A percentile compares a stretch with the other conserved stretches of the same genome.
Evolutionary conservation across 2,888 invertebrate species (phyloP).

Genomic region (Cephus pygmeus): DNA sequence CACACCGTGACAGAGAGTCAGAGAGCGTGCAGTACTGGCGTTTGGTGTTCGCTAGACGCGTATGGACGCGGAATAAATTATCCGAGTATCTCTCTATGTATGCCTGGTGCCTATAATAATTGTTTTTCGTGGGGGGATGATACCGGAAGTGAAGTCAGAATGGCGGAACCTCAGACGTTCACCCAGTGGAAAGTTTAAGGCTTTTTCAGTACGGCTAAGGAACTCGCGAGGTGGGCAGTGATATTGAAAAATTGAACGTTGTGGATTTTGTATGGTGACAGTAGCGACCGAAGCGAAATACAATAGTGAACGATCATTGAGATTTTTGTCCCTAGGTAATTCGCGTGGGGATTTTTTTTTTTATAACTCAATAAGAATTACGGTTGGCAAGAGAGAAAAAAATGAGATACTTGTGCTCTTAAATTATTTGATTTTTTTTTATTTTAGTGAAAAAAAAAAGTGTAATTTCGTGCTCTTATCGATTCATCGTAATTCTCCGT

Average conservation of each 20-base stretch:
- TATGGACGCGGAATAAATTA: slow-evolving; percentile 61
- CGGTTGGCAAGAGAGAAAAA: not conserved
- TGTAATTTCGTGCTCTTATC: not conserved
- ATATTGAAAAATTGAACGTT: not conserved
- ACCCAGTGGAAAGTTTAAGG: slow-evolving; percentile 64
- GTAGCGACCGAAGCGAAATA: too few species aligned
- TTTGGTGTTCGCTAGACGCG: not conserved
- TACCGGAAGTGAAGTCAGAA: slow-evolving; percentile 61
- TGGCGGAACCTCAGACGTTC: slow-evolving; percentile 63
- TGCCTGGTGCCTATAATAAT: slow-evolving; percentile 35
- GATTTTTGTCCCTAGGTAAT: too few species aligned
- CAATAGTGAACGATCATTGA: too few species aligned
- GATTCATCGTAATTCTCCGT: not conserved
- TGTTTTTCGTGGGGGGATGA: slow-evolving; percentile 52
- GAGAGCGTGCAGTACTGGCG: not conserved
- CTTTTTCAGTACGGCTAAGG: slow-evolving; percentile 52
- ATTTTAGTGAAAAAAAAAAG: not conserved
- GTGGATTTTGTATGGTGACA: not conserved
- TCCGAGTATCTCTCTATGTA: slow-evolving; percentile 36
- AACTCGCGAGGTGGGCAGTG: slow-evolving; percentile 40
- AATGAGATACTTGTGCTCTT: not conserved
- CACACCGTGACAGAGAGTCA: not conserved
- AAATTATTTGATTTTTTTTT: not conserved
- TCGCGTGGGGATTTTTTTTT: too few species aligned
- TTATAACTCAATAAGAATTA: too few species aligned